Evolutionary conservation across 2,888 invertebrate species (phyloP), one percentile per base, ranked within the genome.

Genomic region (Mythimna lalbum): DNA sequence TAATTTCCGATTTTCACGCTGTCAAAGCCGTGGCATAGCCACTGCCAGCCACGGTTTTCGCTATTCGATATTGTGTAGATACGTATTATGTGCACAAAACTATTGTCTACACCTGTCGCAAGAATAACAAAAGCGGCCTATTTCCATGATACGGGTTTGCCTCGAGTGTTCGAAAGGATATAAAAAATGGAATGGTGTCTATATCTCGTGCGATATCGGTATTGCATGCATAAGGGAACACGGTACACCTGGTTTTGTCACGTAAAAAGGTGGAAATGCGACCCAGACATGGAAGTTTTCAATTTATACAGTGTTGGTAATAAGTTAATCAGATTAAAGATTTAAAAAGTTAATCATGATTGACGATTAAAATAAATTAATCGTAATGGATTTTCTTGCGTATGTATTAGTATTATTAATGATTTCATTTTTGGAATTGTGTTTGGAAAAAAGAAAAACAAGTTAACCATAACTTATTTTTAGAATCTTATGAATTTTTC

Each of bases 161-260:
- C 14, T 36, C 31, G 31, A 39, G 36, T 39, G 31, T 49, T 47
- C 21, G 12, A 64, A 64, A 14, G 6, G n/a, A 47, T 53, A 61
- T 63, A 50, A 55, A 39, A 63, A 60, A 49, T 61, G 5, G 12
- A 52, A 39, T 52, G 47, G 36, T 53, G 39, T 65, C 53, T 9
- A 17, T 63, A 71, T n/a, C 36, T 49, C 23, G 19, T 14, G 31
- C 4, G 21, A 36, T 56, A 43, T 33, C 6, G 27, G 1, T 60
- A 56, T 50, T 12, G 31, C 79, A 59, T 59, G 55, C 52, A 27
- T 14, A 39, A 33, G 39, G 70, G 1, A 56, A 68, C 17, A 68
- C 49, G 17, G 17, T 21, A 43, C 9, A 50, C 17, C n/a, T 19
- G 17, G 5, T 12, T 36, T 76, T 59, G 36, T 57, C 56, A 31